phyloP scores from a whole-genome alignment of 1,140 invertebrate genomes.

The Atta colombica region DNA sequence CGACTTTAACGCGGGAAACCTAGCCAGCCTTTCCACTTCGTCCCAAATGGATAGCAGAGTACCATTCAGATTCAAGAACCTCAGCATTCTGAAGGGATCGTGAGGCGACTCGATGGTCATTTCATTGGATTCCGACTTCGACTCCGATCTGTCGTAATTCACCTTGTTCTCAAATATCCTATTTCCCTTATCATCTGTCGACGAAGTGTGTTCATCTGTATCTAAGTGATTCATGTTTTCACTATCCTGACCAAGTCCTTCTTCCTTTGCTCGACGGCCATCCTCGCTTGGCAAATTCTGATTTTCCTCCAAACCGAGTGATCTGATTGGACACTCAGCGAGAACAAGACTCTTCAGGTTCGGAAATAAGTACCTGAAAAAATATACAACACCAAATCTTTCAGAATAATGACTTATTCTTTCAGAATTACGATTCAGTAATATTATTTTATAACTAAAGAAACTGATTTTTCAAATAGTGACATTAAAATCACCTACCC shows the following conservation, averaged over 20 bases:
- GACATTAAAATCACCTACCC: slow-evolving; percentile 86
- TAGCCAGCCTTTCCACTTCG: slow-evolving; percentile 93
- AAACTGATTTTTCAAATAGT: not conserved
- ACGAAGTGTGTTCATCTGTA: slow-evolving; percentile 64
- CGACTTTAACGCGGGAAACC: slow-evolving; percentile 93
- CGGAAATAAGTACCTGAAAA: slow-evolving; percentile 89
- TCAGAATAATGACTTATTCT: not conserved
- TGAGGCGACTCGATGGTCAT: slow-evolving; percentile 86
- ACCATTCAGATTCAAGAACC: slow-evolving; percentile 94
- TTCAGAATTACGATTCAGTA: no score
- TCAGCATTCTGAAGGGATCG: slow-evolving; percentile 89
- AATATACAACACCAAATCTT: not conserved
- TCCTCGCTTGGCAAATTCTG: slow-evolving; percentile 77
- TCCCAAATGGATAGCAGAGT: slow-evolving; percentile 94
- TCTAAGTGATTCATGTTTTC: slow-evolving; percentile 79
- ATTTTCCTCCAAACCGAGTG: slow-evolving; percentile 86
- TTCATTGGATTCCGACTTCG: slow-evolving; percentile 84
- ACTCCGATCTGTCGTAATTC: slow-evolving; percentile 85
- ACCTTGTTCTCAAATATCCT: slow-evolving; percentile 79
- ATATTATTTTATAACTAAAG: not conserved
- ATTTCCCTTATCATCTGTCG: slow-evolving; percentile 70
- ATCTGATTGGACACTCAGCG: slow-evolving; percentile 93
- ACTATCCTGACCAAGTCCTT: slow-evolving; percentile 67
- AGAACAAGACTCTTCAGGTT: slow-evolving; percentile 93
- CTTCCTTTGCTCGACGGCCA: slow-evolving; percentile 80